Conservation (phyloP, 2,888 invertebrate species). For the Hylaea fasciaria region DNA sequence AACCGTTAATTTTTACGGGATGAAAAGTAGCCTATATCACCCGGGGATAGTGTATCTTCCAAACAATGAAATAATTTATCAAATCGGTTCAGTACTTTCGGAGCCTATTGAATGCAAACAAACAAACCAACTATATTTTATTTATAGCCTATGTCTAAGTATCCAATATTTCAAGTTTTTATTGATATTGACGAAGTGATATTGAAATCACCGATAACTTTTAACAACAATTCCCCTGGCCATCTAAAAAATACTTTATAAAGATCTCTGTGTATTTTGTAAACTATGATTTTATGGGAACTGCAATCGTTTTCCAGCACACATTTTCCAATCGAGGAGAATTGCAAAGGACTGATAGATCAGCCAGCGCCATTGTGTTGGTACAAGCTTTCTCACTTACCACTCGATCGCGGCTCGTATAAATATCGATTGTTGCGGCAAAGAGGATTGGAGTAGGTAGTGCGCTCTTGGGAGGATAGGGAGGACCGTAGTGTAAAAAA, state of each 20-base stretch:
- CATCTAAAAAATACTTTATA: neutral
- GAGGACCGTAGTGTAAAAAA: constrained; percentile 35
- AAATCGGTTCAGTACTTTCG: too few relatives aligned
- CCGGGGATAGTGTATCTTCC: too few relatives aligned
- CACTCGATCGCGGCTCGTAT: constrained; percentile 61
- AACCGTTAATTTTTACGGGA: too few relatives aligned
- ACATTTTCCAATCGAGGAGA: constrained; percentile 24
- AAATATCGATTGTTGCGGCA: constrained; percentile 71
- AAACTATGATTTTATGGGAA: neutral
- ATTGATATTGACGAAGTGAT: too few relatives aligned
- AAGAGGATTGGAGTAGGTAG: constrained; percentile 68
- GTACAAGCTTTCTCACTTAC: constrained; percentile 69
- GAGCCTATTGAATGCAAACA: too few relatives aligned
- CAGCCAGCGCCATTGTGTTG: constrained; percentile 18
- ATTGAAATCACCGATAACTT: too few relatives aligned
- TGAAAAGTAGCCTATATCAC: too few relatives aligned
- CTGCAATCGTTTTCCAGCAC: constrained; percentile 11
- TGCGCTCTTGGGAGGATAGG: constrained; percentile 65
- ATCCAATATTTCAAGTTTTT: too few relatives aligned
- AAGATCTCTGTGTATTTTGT: neutral
- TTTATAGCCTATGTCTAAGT: too few relatives aligned
- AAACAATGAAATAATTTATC: too few relatives aligned
- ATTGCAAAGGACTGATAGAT: constrained; percentile 23
- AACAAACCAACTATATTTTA: too few relatives aligned
- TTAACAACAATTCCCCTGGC: neutral